Conservation (phyloP, 2,113 vertebrate species). For the Hyaena hyaena region DNA sequence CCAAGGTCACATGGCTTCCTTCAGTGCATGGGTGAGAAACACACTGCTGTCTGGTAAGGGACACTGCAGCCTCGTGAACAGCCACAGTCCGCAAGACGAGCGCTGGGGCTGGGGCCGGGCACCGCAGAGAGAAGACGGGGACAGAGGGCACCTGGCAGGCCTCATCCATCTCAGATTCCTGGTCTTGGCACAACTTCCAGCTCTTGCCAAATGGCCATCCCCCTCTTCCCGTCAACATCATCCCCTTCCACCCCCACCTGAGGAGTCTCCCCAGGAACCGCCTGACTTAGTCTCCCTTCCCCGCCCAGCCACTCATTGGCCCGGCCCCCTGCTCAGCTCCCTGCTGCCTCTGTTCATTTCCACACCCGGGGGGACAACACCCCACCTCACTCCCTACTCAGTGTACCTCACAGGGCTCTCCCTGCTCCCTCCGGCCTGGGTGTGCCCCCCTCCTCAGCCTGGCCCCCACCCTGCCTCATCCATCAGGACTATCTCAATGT, state of each 20-base stretch:
- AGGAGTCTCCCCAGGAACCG: neutral
- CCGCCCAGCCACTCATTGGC: neutral
- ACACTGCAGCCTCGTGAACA: neutral
- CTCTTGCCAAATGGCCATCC: neutral
- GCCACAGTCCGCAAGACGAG: neutral
- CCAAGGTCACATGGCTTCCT: constrained; percentile 11
- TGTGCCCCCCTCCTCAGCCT: neutral
- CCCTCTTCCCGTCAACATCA: no score
- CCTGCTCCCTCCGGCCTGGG: neutral
- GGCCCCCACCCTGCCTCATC: neutral
- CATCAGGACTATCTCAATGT: neutral
- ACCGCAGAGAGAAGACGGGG: neutral
- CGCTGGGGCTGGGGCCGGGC: neutral
- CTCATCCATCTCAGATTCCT: neutral
- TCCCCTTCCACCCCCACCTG: neutral
- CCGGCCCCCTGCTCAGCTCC: neutral
- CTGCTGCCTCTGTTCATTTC: neutral
- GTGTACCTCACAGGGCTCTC: neutral
- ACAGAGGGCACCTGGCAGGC: neutral
- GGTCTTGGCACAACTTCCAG: neutral
- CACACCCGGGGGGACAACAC: neutral
- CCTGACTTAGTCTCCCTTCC: neutral
- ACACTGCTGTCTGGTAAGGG: neutral
- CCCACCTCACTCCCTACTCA: neutral
- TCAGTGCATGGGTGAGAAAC: neutral